These are phyloP conservation scores for Gallinago stenura DNA, from an alignment of 2,797 vertebrate species.

Conservation along the genomic window DNA sequence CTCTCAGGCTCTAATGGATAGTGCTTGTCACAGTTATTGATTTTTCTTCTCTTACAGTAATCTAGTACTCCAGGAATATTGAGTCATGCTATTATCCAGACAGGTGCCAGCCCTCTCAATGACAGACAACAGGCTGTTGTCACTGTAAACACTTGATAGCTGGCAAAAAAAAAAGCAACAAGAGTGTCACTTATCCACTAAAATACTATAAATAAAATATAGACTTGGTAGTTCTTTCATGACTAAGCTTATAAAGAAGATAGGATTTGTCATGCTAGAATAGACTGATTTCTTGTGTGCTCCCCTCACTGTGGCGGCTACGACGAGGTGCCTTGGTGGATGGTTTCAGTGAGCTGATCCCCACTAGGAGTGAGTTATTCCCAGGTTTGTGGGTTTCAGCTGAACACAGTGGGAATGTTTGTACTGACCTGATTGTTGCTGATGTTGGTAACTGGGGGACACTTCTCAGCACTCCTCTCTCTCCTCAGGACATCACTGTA, in stretches of 20 bases:
- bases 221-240: conserved; percentile 20
- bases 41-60: conserved; percentile 57
- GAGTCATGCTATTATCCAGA: conserved; percentile 44
- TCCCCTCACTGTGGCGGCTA: not conserved
- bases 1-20: conserved; percentile 29
- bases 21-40: conserved; percentile 60
- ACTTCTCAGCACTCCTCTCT: not conserved
- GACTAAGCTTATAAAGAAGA: conserved; percentile 7
- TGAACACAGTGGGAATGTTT: not conserved
- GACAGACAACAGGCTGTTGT: conserved; percentile 34
- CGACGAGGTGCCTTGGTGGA: not conserved
- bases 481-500: not conserved
- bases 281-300: not conserved
- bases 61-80: conserved; percentile 52
- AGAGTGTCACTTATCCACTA: conserved; percentile 24
- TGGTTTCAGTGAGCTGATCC: not conserved
- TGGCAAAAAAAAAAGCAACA: not conserved
- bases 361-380: not conserved
- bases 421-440: not conserved
- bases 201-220: conserved; percentile 46
- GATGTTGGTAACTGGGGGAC: not conserved
- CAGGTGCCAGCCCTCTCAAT: conserved; percentile 24
- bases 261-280: not conserved
- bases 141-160: conserved; percentile 27
- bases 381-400: not conserved